Base-by-base conservation (phyloP, 2,888 invertebrate genomes). In the Sesia apiformis region DNA sequence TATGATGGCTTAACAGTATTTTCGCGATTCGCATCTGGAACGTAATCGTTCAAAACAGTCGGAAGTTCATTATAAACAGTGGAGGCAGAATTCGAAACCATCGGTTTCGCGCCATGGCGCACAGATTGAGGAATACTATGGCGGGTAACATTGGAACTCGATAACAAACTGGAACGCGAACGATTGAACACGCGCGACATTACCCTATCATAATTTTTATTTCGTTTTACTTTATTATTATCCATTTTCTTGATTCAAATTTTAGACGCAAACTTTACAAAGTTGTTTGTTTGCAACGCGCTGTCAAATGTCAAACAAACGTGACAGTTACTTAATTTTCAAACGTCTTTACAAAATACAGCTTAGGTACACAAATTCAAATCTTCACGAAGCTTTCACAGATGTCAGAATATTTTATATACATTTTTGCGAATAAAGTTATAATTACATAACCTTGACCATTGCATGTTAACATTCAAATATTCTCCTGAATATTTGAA, bases 11-110 rank as follows among this genome's bases (percentile, higher is more conserved):
- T 73, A 51, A 60, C 62, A 41, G 67, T 56, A 55, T 67, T 76
- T 43, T 71, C 72, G 53, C 55, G 53, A 42, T 52, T 55, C 23
- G 63, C 40, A 39, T 78, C 77, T 46, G 76, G 75, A 43, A 65
- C 59, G 64, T 78, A 87, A 59, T 84, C 83, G 63, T 80, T 74
- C 54, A 87, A 74, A 63, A 81, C 79, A 23, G 71, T 67, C 39
- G 88, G 88, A 58, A 89, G 76, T 58, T 88, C 84, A 69, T 66
- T 78, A 58, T 70, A 78, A 64, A 73, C 70, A 68, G 72, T 65
- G 23, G 77, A 75, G 60, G 64, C 74, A 56, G 73, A 62, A 58
- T 77, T 81, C 56, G 79, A 80, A 77, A 68, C 67, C 68, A 76
- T 74, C 58, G 73, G 63, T 75, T 86, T 87, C 70, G 76, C 85